A percentile compares a stretch with the other conserved stretches of the same genome.
Evolutionary conservation across 2,888 invertebrate genomes (phyloP).

Genomic region (Patella depressa): DNA sequence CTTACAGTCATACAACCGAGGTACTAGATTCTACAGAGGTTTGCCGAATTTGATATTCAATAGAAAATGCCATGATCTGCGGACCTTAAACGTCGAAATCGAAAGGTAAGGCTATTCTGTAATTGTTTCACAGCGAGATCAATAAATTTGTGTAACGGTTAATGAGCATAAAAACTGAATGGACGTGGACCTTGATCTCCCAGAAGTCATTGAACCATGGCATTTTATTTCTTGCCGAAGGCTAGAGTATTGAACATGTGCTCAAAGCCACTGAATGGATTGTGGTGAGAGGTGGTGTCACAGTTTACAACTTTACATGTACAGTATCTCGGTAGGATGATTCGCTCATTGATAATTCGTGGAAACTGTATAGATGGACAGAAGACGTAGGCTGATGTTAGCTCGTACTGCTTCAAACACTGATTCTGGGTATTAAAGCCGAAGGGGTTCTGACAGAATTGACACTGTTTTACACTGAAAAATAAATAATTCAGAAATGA

Average conservation of each 20-base stretch:
- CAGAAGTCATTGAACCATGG: no score
- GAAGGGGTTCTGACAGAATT: not conserved
- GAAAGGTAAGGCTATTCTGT: no score
- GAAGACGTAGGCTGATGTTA: not conserved
- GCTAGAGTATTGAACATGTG: not conserved
- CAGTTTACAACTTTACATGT: slow-evolving; percentile 3
- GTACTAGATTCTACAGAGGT: no score
- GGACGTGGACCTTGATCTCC: no score
- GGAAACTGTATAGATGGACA: not conserved
- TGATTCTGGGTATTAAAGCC: slow-evolving; percentile 1
- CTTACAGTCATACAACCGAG: no score
- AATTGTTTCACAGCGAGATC: no score
- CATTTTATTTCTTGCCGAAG: slow-evolving; percentile 3
- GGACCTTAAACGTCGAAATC: no score
- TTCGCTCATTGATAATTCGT: not conserved
- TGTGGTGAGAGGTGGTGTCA: not conserved
- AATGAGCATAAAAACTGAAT: no score
- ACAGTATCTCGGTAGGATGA: not conserved
- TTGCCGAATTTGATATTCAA: no score
- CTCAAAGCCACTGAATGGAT: not conserved
- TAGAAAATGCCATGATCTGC: no score
- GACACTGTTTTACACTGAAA: not conserved
- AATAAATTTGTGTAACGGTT: no score
- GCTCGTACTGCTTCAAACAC: slow-evolving; percentile 1
- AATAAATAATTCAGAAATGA: not conserved